A percentile compares a stretch with the other conserved stretches of the same genome.
phyloP scores from a whole-genome alignment of 2,888 invertebrate genomes.

The Apamea monoglypha region DNA sequence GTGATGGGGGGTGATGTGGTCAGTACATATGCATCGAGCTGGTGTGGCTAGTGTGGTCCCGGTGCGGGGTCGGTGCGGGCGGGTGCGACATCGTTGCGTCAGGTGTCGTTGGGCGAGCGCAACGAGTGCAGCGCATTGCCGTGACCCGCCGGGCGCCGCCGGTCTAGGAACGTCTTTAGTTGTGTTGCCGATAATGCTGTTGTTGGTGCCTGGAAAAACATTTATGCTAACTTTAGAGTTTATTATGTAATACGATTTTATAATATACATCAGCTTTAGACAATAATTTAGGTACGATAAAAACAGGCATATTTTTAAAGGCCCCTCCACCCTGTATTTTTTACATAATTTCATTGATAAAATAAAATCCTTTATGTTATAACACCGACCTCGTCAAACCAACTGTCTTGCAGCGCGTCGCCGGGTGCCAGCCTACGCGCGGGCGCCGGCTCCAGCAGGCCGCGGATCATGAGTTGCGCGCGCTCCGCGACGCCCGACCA shows the following conservation, averaged over 20 bases:
- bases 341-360: neutral
- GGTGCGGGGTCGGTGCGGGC: constrained; percentile 33
- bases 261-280: too few relatives aligned
- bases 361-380: neutral
- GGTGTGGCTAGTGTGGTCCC: constrained; percentile 33
- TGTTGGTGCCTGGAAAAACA: constrained; percentile 75
- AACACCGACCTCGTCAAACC: constrained; percentile 83
- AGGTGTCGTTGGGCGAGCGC: constrained; percentile 85
- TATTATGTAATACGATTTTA: too few relatives aligned
- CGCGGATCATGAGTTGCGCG: constrained; percentile 92
- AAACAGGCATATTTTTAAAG: neutral
- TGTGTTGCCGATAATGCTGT: constrained; percentile 80
- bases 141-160: constrained; percentile 86
- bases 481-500: constrained; percentile 92
- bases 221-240: neutral
- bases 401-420: constrained; percentile 79
- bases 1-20: neutral
- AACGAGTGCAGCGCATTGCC: constrained; percentile 80
- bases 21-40: constrained; percentile 52
- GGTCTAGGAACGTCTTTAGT: constrained; percentile 86
- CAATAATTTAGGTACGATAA: too few relatives aligned
- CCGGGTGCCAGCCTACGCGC: constrained; percentile 77
- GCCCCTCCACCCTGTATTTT: neutral
- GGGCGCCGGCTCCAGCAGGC: constrained; percentile 91
- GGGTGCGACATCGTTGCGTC: constrained; percentile 67